phyloP scores from a whole-genome alignment of 2,113 vertebrate species.

The Spea bombifrons region DNA sequence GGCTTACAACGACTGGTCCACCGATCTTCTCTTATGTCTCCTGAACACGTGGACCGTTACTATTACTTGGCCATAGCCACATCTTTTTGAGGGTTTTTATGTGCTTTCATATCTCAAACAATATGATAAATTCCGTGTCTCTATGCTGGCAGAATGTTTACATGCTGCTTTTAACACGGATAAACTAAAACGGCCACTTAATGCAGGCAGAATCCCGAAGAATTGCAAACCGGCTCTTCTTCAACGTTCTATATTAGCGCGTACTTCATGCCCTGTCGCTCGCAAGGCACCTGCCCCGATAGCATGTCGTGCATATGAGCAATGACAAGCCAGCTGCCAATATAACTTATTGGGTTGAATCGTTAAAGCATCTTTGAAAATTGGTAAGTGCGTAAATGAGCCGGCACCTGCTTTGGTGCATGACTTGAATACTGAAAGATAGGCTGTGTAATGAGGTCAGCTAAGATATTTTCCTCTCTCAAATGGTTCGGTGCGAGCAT shows the following conservation, averaged over 20 bases:
- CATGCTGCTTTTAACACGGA: not conserved
- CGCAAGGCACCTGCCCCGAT: not conserved
- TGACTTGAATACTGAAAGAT: constrained; percentile 17
- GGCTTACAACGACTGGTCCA: too few relatives aligned
- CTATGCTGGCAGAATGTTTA: too few relatives aligned
- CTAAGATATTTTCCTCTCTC: not conserved
- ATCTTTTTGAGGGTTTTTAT: too few relatives aligned
- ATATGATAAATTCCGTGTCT: too few relatives aligned
- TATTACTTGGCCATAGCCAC: too few relatives aligned
- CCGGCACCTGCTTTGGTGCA: constrained; percentile 21
- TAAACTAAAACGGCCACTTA: not conserved
- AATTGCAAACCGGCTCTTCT: not conserved
- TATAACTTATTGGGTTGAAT: constrained; percentile 25
- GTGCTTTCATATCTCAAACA: too few relatives aligned
- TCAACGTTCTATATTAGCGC: not conserved
- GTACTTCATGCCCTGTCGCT: not conserved
- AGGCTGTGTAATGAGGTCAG: too few relatives aligned
- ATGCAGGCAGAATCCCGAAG: not conserved
- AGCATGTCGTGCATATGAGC: not conserved
- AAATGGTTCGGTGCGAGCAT: constrained; percentile 26
- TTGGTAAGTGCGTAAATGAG: not conserved
- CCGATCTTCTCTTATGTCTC: too few relatives aligned
- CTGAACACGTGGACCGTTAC: too few relatives aligned
- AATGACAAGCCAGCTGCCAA: constrained; percentile 18
- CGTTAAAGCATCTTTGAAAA: not conserved